Conservation (phyloP, 2,797 vertebrate species). For the Melanotaenia trifasciata region DNA sequence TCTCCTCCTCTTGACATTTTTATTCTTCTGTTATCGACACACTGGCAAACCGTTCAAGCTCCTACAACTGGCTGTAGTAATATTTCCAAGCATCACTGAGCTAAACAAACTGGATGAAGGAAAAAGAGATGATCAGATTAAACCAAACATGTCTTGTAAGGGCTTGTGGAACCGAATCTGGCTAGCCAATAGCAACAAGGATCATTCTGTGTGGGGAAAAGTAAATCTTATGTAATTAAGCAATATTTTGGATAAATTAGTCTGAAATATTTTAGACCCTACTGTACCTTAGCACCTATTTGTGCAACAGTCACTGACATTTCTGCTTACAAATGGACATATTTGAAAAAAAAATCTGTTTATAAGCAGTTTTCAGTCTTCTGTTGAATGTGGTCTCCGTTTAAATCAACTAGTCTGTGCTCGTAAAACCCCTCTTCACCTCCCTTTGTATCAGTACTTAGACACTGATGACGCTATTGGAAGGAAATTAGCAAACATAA, state of each 20-base stretch:
- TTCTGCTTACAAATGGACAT: background rate
- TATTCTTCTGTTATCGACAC: constrained; percentile 2
- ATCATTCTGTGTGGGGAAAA: background rate
- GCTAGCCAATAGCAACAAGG: background rate
- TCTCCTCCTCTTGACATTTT: background rate
- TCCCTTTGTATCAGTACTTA: background rate
- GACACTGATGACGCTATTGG: background rate
- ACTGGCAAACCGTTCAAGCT: constrained; percentile 1
- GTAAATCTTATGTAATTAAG: background rate
- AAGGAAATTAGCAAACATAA: background rate
- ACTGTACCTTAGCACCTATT: background rate
- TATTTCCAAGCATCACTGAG: background rate
- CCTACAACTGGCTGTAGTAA: background rate
- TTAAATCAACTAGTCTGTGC: background rate
- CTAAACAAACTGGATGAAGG: background rate
- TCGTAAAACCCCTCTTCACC: background rate
- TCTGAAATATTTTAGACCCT: background rate
- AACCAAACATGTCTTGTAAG: background rate
- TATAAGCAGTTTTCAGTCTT: background rate
- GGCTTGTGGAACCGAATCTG: background rate
- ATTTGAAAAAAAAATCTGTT: background rate
- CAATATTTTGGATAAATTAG: background rate
- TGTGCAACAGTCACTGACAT: background rate
- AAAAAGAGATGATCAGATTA: background rate
- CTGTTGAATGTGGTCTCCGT: background rate